phyloP scores from a whole-genome alignment of 1,140 invertebrate species.

The Drosophila tropicalis region DNA sequence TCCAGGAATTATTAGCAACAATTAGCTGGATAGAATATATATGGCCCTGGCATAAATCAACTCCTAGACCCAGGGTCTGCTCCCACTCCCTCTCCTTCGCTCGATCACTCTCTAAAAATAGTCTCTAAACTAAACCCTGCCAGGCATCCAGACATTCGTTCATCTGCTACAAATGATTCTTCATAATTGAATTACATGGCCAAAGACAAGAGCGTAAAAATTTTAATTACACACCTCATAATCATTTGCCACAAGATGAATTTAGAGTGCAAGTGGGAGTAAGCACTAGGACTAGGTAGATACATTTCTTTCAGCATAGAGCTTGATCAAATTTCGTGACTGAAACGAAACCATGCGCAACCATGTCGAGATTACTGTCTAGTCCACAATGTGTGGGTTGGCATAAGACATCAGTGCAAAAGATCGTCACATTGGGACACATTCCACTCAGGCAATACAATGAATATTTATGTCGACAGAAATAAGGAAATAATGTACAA shows the following conservation, averaged over 20 bases:
- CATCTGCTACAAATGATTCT: slow-evolving; percentile 72
- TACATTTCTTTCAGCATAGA: background rate
- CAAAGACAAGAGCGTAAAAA: slow-evolving; percentile 77
- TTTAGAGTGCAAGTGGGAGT: slow-evolving; percentile 34
- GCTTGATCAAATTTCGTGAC: slow-evolving; percentile 65
- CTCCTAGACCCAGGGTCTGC: slow-evolving; percentile 17
- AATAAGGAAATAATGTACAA: slow-evolving; percentile 52
- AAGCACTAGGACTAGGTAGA: background rate
- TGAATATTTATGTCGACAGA: slow-evolving; percentile 61
- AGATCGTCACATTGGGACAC: slow-evolving; percentile 11
- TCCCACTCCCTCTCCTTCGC: too few relatives aligned
- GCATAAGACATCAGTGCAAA: slow-evolving; percentile 9
- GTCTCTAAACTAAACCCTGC: slow-evolving; percentile 44
- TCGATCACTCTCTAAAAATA: slow-evolving; percentile 56
- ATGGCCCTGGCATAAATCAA: slow-evolving; percentile 30
- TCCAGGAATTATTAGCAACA: slow-evolving; percentile 45
- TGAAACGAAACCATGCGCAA: slow-evolving; percentile 55
- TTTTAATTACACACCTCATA: slow-evolving; percentile 83
- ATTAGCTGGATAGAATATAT: slow-evolving; percentile 15
- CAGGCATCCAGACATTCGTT: slow-evolving; percentile 57
- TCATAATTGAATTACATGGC: slow-evolving; percentile 80
- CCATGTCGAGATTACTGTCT: slow-evolving; percentile 27
- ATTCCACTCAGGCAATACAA: slow-evolving; percentile 29
- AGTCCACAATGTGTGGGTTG: slow-evolving; percentile 43
- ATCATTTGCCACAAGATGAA: slow-evolving; percentile 63